Percentiles rank a stretch among this genome's conserved stretches.
Evolutionary conservation across 2,888 invertebrate species (phyloP).

Genomic region (Clivina fossor): DNA sequence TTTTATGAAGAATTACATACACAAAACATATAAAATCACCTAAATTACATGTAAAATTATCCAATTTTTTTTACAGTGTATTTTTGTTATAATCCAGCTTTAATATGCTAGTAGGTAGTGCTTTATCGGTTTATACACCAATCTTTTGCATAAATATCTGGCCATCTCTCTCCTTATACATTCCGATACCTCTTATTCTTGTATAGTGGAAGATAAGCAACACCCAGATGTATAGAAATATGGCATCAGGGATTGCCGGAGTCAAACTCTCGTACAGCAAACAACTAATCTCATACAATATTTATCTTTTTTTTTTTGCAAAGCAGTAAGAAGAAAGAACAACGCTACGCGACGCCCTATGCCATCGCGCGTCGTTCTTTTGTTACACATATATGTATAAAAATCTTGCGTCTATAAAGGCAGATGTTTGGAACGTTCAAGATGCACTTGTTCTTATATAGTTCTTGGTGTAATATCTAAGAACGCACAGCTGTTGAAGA

Average conservation of each 20-base stretch:
- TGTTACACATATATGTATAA: slow-evolving; percentile 17
- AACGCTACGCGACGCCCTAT: slow-evolving; percentile 11
- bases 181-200: no score
- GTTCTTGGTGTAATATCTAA: no score
- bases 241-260: slow-evolving; percentile 30
- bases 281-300: slow-evolving; percentile 32
- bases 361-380: slow-evolving; percentile 7
- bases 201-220: slow-evolving; percentile 20
- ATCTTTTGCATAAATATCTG: slow-evolving; percentile 30
- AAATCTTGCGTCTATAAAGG: slow-evolving; percentile 19
- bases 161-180: slow-evolving; percentile 15
- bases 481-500: no score
- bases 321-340: no score
- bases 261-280: slow-evolving; percentile 18
- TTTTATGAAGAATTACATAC: no score
- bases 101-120: slow-evolving; percentile 29
- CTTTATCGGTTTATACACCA: slow-evolving; percentile 31
- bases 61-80: no score
- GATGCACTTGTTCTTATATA: no score
- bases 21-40: no score
- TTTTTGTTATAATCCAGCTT: no score
- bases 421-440: slow-evolving; percentile 16
- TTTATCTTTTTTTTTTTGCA: slow-evolving; percentile 31
- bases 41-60: no score
- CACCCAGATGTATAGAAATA: slow-evolving; percentile 29